Evolutionary conservation across 2,888 invertebrate species (phyloP).

Genomic region (Pachydiplax longipennis): DNA sequence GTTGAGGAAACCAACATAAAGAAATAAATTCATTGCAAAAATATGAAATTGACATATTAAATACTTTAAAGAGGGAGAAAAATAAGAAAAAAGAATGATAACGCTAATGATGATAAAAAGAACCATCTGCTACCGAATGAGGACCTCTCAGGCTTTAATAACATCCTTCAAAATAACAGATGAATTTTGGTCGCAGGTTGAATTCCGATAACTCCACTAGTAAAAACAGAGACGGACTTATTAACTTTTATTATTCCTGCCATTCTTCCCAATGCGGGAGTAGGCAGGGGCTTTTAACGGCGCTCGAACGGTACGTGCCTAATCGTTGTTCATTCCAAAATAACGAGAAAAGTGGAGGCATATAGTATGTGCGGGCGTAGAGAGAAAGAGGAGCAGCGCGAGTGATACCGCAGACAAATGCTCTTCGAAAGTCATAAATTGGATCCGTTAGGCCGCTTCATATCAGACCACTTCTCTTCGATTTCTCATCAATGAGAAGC

Average conservation of each 20-base stretch:
- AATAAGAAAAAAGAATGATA: too few species aligned
- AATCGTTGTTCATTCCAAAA: neutral
- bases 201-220: too few species aligned
- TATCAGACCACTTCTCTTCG: neutral
- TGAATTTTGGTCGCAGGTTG: too few species aligned
- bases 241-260: neutral
- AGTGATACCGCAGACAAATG: neutral
- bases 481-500: neutral
- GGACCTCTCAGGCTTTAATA: too few species aligned
- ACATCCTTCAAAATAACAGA: too few species aligned
- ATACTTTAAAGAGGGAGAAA: too few species aligned
- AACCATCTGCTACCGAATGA: too few species aligned
- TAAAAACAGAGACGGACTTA: neutral
- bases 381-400: neutral
- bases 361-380: neutral
- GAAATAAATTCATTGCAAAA: too few species aligned
- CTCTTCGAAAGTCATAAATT: conserved; percentile 12
- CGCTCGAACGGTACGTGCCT: neutral
- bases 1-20: too few species aligned
- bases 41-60: too few species aligned
- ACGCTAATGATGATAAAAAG: too few species aligned
- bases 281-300: neutral
- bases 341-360: neutral
- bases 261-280: neutral
- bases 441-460: neutral